These are phyloP conservation scores for Drosophila buzzatii DNA, from an alignment of 2,888 invertebrate species.

Conservation along the genomic window DNA sequence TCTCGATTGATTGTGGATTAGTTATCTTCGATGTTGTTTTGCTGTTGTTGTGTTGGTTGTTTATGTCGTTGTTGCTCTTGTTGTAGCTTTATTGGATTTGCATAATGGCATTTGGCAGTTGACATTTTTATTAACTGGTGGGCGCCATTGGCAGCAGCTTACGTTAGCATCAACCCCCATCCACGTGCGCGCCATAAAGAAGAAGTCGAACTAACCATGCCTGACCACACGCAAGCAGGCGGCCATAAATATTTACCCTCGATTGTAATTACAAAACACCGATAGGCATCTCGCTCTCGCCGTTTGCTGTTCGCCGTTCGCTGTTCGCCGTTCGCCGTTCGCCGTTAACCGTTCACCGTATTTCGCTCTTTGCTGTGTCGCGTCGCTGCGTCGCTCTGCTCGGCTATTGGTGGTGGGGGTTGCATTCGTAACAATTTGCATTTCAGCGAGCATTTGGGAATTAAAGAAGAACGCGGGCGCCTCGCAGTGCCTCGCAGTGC, in stretches of 20 bases:
- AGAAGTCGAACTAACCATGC: constrained; percentile 58
- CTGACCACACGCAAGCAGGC: constrained; percentile 73
- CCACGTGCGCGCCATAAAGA: constrained; percentile 1
- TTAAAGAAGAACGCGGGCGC: constrained; percentile 54
- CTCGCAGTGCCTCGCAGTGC: constrained; percentile 32
- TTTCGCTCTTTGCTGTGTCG: constrained; percentile 9
- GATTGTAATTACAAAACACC: constrained; percentile 80
- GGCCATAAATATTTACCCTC: constrained; percentile 77
- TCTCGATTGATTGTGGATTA: constrained; percentile 74
- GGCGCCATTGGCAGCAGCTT: constrained; percentile 50
- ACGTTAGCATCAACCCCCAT: constrained; percentile 31
- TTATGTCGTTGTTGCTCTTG: constrained; percentile 11
- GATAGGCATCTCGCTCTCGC: constrained; percentile 76
- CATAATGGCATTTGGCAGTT: constrained; percentile 68
- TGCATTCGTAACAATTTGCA: constrained; percentile 72
- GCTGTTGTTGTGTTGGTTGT: constrained; percentile 10
- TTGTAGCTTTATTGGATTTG: constrained; percentile 54
- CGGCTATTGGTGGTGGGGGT: constrained; percentile 46
- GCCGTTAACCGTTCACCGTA: constrained; percentile 2
- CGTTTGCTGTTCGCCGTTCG: constrained; percentile 11
- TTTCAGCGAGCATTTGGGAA: constrained; percentile 71
- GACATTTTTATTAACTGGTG: constrained; percentile 74
- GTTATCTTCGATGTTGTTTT: constrained; percentile 33
- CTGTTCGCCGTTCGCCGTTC: neutral
- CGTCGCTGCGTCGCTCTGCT: constrained; percentile 8